These are phyloP conservation scores for Pomatorhinus ruficollis DNA, from an alignment of 2,113 vertebrate genomes.

Conservation along the genomic window DNA sequence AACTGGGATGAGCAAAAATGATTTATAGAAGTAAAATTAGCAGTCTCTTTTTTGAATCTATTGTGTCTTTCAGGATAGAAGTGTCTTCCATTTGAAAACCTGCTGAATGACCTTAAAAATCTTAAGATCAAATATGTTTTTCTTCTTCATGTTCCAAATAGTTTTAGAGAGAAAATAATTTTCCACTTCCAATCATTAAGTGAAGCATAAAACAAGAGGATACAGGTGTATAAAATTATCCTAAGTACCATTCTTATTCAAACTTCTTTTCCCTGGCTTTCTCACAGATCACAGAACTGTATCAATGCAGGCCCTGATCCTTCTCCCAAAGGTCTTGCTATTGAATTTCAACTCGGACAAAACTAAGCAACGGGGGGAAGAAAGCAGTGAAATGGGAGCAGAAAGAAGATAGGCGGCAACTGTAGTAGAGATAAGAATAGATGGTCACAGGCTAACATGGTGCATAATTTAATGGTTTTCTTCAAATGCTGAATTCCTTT, in stretches of 20 bases:
- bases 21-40: not conserved
- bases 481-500: slow-evolving; percentile 40
- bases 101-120: not conserved
- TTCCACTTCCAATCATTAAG: not conserved
- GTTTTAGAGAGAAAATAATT: not conserved
- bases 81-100: not conserved
- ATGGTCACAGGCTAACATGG: slow-evolving; percentile 33
- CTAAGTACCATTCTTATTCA: not conserved
- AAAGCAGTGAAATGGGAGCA: not conserved
- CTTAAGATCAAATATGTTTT: not conserved
- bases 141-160: not conserved
- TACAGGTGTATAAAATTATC: not conserved
- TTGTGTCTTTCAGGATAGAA: not conserved
- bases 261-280: not conserved
- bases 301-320: not conserved
- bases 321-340: not conserved
- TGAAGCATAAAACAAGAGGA: not conserved
- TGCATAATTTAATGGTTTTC: slow-evolving; percentile 47
- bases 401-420: not conserved
- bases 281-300: not conserved
- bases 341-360: slow-evolving; percentile 30
- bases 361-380: not conserved
- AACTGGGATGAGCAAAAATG: not conserved
- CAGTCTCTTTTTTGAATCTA: not conserved
- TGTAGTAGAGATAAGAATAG: slow-evolving; percentile 27